Conservation (phyloP, 2,113 vertebrate genomes). For the Ameiurus melas region DNA sequence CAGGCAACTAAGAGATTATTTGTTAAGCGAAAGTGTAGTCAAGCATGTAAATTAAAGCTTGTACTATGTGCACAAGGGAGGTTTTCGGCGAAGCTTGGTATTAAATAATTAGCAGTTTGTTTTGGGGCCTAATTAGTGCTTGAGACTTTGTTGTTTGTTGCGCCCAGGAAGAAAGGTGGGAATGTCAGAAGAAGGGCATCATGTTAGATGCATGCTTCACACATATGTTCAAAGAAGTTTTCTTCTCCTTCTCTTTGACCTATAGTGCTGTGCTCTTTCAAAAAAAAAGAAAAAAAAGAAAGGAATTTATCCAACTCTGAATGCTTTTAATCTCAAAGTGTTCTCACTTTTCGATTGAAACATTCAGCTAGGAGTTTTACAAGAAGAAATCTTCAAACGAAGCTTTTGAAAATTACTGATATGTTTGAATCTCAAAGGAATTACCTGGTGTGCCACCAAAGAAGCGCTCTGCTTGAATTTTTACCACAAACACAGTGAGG, state of each 20-base stretch:
- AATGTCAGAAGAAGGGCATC: conserved; percentile 1
- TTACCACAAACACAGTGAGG: background rate
- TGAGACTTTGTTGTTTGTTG: conserved; percentile 33
- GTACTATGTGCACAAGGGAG: background rate
- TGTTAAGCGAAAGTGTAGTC: background rate
- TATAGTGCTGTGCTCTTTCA: background rate
- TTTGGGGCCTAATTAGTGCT: conserved; percentile 40
- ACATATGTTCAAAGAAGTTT: conserved; percentile 26
- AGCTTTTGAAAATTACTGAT: conserved; percentile 14
- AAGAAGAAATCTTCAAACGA: background rate
- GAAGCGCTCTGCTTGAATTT: background rate
- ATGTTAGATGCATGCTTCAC: conserved; percentile 24
- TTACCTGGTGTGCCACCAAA: background rate
- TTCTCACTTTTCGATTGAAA: background rate
- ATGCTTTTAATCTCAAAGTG: conserved; percentile 2
- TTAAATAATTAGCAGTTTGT: conserved; percentile 46
- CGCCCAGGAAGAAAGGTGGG: conserved; percentile 26
- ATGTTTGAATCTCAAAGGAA: background rate
- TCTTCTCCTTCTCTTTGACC: background rate
- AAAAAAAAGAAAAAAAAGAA: too few relatives aligned
- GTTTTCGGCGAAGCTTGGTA: conserved; percentile 9
- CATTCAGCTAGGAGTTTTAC: background rate
- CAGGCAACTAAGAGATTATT: conserved; percentile 22
- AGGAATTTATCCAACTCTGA: background rate
- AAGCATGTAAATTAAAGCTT: conserved; percentile 25